Base-by-base conservation (phyloP, 1,140 invertebrate species). In the Brachionus paranguensis region DNA sequence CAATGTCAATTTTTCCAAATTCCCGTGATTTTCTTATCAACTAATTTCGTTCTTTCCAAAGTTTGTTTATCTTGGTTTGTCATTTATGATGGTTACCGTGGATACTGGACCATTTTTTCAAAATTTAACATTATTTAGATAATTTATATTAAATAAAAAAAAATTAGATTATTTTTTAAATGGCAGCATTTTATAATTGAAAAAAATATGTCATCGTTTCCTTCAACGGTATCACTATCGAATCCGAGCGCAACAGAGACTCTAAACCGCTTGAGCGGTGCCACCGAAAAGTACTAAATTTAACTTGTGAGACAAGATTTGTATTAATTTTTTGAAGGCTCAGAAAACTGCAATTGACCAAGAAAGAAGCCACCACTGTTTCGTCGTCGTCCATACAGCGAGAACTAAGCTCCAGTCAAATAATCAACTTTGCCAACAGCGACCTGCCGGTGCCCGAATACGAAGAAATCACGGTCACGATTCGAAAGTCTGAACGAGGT, bases 361-460 rank as follows among this genome's bases (percentile, higher is more conserved):
- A 81, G 53, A 81, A 81, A 68, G 78, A 81, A 60, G 78, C 78
- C 6, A 79, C 76, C 7, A 64, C 76, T 53, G 76, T 64, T 14
- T 55, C 76, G 11, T 64, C 47, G 12, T 24, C 50, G 41, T 68
- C 53, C 12, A 81, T 64, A 11, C 78, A 81, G 24, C 17, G 53
- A 43, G 53, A 81, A 17, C 14, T 55, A 29, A 43, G 78, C 41
- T 50, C 43, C 11, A 29, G 43, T 50, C 41, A 37, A 12, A 24
- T 76, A 24, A 53, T 76, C 11, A 76, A 76, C 43, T 50, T 33
- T 20, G 41, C n/a, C 33, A 41, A 41, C 17, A 76, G 12, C 12
- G 72, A 76, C n/a, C 11, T 24, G 33, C 11, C 43, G 8, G 45
- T 29, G 7, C 24, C 3, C 29, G 78, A 81, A n/a, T 81, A 64